Percentiles rank a stretch among this genome's conserved stretches.
Conservation (phyloP, 2,113 vertebrate genomes). For the Okapia johnstoni region DNA sequence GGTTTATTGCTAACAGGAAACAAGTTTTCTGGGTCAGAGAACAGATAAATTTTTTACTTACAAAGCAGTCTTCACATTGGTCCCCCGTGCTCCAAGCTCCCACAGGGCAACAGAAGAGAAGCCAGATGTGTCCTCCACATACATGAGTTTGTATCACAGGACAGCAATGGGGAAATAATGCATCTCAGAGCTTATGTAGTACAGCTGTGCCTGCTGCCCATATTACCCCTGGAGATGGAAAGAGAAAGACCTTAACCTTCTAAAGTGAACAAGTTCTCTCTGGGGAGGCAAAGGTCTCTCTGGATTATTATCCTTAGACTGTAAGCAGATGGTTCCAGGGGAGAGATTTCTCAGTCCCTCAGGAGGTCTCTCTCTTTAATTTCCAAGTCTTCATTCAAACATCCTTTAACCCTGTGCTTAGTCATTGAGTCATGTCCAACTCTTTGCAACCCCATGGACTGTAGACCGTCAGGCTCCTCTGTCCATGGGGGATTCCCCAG, state of each 20-base stretch:
- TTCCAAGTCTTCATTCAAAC: neutral
- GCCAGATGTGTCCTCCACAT: neutral
- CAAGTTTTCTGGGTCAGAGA: neutral
- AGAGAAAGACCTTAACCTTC: neutral
- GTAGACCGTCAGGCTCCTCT: neutral
- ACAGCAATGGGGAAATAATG: neutral
- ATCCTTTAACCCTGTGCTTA: neutral
- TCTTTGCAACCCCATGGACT: neutral
- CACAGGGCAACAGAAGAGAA: neutral
- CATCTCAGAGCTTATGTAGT: neutral
- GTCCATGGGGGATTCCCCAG: neutral
- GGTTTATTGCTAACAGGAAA: neutral
- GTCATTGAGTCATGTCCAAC: fast-evolving
- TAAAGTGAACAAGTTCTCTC: neutral
- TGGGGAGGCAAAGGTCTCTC: neutral
- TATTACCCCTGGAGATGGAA: neutral
- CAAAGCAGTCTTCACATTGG: neutral
- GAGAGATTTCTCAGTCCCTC: neutral
- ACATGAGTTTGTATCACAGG: neutral
- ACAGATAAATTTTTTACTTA: neutral
- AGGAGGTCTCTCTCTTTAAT: neutral
- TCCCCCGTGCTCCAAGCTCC: neutral
- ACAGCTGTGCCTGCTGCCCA: neutral
- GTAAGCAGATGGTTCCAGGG: neutral
- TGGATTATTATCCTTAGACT: neutral